Evolutionary conservation across 1,140 invertebrate genomes (phyloP), one percentile per base, ranked within the genome.

Genomic region (Pachypsylla venusta): DNA sequence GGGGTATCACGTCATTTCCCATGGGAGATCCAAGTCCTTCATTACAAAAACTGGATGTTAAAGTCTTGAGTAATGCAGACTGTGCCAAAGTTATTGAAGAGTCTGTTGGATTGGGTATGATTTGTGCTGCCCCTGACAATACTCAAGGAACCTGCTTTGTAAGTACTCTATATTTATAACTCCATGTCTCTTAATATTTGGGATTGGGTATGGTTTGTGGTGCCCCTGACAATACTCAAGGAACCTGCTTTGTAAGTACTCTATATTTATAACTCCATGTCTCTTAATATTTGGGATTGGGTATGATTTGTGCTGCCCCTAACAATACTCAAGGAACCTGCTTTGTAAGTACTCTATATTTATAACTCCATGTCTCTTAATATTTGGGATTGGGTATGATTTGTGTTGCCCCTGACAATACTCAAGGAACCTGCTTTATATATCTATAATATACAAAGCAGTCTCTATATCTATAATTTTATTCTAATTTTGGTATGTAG

Each of bases 1-100:
- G 74, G 74, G 75, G 75, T 4, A 69, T 73, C 7, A 68, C 70
- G 5, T 67, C 68, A 27, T 74, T 73, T 60, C 68, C 71, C 24
- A 63, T 63, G 61, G 71, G 71, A 24, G 63, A 65, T n/a, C 68
- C 67, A 1, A 70, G 68, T 53, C 64, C 68, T 12, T 56, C 64
- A 39, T 42, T 70, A 14, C 67, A 67, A 54, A 68, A 69, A 48
- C 58, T 70, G n/a, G 62, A 66, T 61, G 68, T 70, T 2, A 65
- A 68, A 61, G 65, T 63, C 14, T n/a, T 70, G 26, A 65, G 66
- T 1, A 69, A 69, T 56, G 64, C 62, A 35, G 64, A 68, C 57
- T 70, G 68, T 64, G 58, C 67, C 19, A 59, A 62, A 7, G 48
- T 66, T 10, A 67, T 70, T 14, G 67, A 68, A 40, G 67, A 68